These are phyloP conservation scores for Eriocheir sinensis DNA, from an alignment of 1,140 invertebrate genomes.

Conservation along the genomic window DNA sequence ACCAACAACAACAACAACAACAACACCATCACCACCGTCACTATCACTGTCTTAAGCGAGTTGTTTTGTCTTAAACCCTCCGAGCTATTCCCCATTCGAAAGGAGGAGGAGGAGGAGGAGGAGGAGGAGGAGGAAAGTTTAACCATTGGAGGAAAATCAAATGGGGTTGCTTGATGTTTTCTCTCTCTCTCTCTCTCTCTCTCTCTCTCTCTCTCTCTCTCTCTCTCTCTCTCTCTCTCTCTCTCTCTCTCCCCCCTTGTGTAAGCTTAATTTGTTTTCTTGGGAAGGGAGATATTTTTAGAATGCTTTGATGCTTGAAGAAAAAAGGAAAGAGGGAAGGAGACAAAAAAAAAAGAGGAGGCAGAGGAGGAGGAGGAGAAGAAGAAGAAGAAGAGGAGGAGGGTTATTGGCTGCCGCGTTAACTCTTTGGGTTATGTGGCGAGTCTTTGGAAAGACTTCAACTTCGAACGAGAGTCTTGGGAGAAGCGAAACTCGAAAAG, in stretches of 20 bases:
- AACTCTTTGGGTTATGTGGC: too few species aligned
- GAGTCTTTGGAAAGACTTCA: too few species aligned
- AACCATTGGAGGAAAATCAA: background rate
- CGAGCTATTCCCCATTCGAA: background rate
- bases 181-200: background rate
- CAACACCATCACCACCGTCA: too few species aligned
- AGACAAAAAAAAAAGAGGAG: background rate
- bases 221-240: conserved; percentile 22
- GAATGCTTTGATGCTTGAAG: too few species aligned
- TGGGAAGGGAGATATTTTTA: background rate
- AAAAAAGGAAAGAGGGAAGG: background rate
- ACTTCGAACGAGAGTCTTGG: too few species aligned
- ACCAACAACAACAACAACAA: too few species aligned
- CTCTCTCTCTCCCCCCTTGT: background rate
- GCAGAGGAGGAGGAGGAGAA: background rate
- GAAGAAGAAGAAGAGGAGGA: background rate
- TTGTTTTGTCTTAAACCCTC: too few species aligned
- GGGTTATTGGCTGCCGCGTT: too few species aligned
- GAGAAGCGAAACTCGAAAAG: too few species aligned
- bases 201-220: conserved; percentile 22
- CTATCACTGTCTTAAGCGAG: too few species aligned
- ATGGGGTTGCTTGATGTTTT: background rate
- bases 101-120: background rate
- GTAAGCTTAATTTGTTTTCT: conserved; percentile 7
- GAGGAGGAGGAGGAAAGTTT: background rate